Conservation (phyloP, 2,113 vertebrate genomes). For the Xenopus borealis region DNA sequence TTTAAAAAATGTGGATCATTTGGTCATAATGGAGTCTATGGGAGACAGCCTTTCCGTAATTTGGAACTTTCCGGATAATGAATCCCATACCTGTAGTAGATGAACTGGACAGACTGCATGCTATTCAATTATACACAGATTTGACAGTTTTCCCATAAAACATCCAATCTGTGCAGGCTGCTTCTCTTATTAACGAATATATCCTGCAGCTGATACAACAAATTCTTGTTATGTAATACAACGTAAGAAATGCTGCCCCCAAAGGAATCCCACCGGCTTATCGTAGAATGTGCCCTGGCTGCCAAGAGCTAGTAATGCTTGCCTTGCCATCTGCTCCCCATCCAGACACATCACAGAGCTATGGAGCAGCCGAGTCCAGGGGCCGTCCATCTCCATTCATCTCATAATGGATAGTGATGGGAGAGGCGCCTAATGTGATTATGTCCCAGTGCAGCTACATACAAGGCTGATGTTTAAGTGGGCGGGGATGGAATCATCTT, state of each 20-base stretch:
- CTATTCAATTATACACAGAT: too few relatives aligned
- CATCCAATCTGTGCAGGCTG: too few relatives aligned
- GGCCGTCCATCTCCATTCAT: conserved; percentile 31
- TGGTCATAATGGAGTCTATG: too few relatives aligned
- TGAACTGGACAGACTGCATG: too few relatives aligned
- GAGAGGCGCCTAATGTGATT: conserved; percentile 10
- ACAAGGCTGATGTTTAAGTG: conserved; percentile 24
- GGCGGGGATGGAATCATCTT: not conserved
- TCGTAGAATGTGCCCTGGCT: conserved; percentile 9
- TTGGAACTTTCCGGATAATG: too few relatives aligned
- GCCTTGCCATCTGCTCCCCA: conserved; percentile 34
- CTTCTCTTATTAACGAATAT: too few relatives aligned
- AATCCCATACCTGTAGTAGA: too few relatives aligned
- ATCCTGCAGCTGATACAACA: too few relatives aligned
- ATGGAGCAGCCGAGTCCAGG: not conserved
- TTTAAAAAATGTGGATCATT: too few relatives aligned
- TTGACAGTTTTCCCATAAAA: too few relatives aligned
- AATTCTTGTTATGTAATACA: conserved; percentile 1
- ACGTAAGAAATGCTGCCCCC: not conserved
- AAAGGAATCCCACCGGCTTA: conserved; percentile 25
- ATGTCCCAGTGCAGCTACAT: not conserved
- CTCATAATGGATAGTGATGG: not conserved
- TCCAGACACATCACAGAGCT: conserved; percentile 26
- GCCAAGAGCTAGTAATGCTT: conserved; percentile 20
- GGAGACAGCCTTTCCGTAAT: too few relatives aligned